Evolutionary conservation across 1,140 invertebrate species (phyloP), one percentile per base, ranked within the genome.

Genomic region (Centruroides sculpturatus): DNA sequence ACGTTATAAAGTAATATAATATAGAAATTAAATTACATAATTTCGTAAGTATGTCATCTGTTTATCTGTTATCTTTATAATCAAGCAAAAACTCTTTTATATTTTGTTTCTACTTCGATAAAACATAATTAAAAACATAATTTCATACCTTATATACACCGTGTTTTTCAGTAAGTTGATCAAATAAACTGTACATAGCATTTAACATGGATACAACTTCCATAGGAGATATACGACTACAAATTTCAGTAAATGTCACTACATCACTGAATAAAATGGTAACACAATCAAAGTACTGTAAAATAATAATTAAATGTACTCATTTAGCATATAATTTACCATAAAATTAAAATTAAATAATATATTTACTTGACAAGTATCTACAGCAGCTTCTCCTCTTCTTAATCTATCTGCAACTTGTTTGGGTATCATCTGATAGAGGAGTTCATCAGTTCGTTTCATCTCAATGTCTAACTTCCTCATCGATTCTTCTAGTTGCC

Each of bases 371-470:
- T 98, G 87, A 73, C 92, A 97, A 35, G 93, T 97, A 66, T 92
- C 88, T 51, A 96, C 89, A 0, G 92, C 86, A 70, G 88, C 91
- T 74, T 94, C 91, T 35, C 95, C 94, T 58, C 85, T 86, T 62
- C 93, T 76, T 23, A 98, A 76, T 61, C 92, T 78, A 75, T 97
- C 92, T 0, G 93, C 92, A 1, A 96, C 92, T 73, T 91, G 87
- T 75, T 95, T 96, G 6, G 94, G 95, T 78, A 98, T 96, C 93
- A 98, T 97, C 76, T 98, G 94, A 74, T 98, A 98, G 0, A 98
- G 74, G 1, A 98, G 75, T 64, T 95, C 90, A 70, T 98, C 93
- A 0, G 94, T 98, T 60, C 91, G 79, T 68, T 86, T 85, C 91
- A 96, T 97, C 73, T 98, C 93, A 61, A 89, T 85, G 70, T 98